A percentile compares a stretch with the other conserved stretches of the same genome.
These are phyloP conservation scores for Channallabes apus DNA, from an alignment of 2,797 vertebrate species.

Conservation along the genomic window DNA sequence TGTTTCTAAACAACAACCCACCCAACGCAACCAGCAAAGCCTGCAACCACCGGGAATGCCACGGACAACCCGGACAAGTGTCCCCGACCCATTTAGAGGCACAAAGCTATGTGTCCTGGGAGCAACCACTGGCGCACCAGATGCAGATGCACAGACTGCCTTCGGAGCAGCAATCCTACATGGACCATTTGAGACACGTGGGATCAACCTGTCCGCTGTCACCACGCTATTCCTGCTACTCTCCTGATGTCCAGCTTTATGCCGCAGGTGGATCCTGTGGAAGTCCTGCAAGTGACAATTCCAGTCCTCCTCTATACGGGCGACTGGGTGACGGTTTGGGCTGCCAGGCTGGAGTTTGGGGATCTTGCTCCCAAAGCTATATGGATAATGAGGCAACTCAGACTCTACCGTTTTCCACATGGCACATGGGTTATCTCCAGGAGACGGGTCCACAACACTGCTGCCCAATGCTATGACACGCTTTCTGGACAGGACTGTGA, in stretches of 20 bases:
- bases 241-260: conserved; percentile 67
- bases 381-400: conserved; percentile 66
- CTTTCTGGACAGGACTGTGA: not conserved
- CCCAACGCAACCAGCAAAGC: conserved; percentile 79
- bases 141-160: conserved; percentile 63
- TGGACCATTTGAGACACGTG: conserved; percentile 58
- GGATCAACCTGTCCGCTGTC: conserved; percentile 69
- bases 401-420: conserved; percentile 66
- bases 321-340: conserved; percentile 62
- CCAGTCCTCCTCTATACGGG: conserved; percentile 67
- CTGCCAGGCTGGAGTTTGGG: conserved; percentile 66
- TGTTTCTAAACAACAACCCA: conserved; percentile 85
- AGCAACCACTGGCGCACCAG: conserved; percentile 62
- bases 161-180: conserved; percentile 63
- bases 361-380: conserved; percentile 71
- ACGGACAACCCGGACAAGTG: conserved; percentile 48
- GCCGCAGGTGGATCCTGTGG: conserved; percentile 64
- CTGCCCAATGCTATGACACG: conserved; percentile 65
- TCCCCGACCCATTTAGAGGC: conserved; percentile 57
- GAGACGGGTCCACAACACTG: conserved; percentile 71
- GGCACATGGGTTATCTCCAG: conserved; percentile 79
- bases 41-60: conserved; percentile 71
- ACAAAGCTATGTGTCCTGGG: conserved; percentile 66
- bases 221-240: conserved; percentile 74
- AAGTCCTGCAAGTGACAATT: conserved; percentile 60